phyloP scores from a whole-genome alignment of 2,797 vertebrate species.

The Megalops cyprinoides region DNA sequence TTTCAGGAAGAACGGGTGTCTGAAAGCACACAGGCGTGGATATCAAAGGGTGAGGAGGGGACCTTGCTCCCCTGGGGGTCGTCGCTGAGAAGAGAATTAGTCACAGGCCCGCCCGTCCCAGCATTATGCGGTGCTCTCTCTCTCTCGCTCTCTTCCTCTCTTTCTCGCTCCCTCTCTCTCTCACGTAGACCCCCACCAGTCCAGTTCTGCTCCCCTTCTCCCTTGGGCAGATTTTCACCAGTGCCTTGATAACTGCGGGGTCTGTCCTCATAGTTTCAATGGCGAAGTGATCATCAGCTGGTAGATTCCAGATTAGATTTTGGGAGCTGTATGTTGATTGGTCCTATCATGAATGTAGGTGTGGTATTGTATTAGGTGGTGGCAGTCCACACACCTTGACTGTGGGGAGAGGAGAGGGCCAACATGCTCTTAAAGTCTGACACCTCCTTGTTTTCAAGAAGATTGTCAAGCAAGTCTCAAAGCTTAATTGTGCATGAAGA shows the following conservation, averaged over 20 bases:
- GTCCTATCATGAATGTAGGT: neutral
- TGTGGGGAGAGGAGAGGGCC: neutral
- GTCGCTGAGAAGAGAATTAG: slow-evolving; percentile 74
- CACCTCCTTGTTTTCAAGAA: neutral
- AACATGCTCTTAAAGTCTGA: neutral
- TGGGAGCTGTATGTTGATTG: neutral
- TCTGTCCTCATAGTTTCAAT: no score
- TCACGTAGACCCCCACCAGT: neutral
- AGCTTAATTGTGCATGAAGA: no score
- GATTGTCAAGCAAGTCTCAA: neutral
- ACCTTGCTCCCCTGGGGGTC: slow-evolving; percentile 63
- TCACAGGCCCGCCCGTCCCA: slow-evolving; percentile 69
- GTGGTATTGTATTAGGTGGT: neutral
- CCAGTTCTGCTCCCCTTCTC: slow-evolving; percentile 40
- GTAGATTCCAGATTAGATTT: no score
- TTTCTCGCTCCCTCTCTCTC: neutral
- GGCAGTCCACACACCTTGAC: no score
- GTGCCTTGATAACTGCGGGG: no score
- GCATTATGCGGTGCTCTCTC: slow-evolving; percentile 28
- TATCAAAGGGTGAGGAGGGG: slow-evolving; percentile 78
- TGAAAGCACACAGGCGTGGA: slow-evolving; percentile 79
- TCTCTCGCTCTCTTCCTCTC: slow-evolving; percentile 3
- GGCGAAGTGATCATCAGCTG: no score
- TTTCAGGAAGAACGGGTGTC: slow-evolving; percentile 73
- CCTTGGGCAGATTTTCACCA: no score